Evolutionary conservation across 2,888 invertebrate genomes (phyloP), one percentile per base, ranked within the genome.

Genomic region (Horisme vitalbata): DNA sequence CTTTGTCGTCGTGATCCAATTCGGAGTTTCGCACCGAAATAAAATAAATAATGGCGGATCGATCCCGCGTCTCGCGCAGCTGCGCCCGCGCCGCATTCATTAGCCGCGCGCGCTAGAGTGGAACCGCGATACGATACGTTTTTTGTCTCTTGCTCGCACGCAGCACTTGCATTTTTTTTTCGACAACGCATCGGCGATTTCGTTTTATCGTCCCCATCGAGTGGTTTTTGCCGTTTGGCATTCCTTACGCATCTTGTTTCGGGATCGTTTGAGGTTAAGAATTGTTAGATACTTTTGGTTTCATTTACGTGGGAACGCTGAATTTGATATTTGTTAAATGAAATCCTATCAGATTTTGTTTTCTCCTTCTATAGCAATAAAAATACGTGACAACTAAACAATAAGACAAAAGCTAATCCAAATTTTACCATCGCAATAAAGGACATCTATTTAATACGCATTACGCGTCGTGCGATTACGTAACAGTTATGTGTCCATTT

Each of bases 1-100:
- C 83, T 83, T 85, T 85, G 88, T 87, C 78, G 71, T 77, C 72
- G 68, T 81, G 83, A 86, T 86, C 84, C 85, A 86, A 85, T 86
- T 86, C 79, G 73, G 71, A 58, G 75, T 81, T 84, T 86, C 83
- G 83, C 85, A 83, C 86, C 83, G 80, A 82, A 84, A 83, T 83
- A 83, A 85, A 85, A 88, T 84, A 88, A 84, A 86, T 87, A 86
- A 86, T 84, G 82, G 81, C 77, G 79, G 82, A 81, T 75, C 73
- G 75, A 72, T 71, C 63, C 61, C 62, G 63, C 61, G 68, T 62
- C 60, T 68, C 68, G 68, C 69, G 83, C 87, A 84, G 85, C 83
- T 83, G 87, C 86, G 82, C 73, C 65, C 60, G 83, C 81, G 82
- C 68, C 64, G 66, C 78, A 80, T 83, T 82, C 83, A 83, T 83